Conservation (phyloP, 1,140 invertebrate species). For the Rhyacophila brunnea region DNA sequence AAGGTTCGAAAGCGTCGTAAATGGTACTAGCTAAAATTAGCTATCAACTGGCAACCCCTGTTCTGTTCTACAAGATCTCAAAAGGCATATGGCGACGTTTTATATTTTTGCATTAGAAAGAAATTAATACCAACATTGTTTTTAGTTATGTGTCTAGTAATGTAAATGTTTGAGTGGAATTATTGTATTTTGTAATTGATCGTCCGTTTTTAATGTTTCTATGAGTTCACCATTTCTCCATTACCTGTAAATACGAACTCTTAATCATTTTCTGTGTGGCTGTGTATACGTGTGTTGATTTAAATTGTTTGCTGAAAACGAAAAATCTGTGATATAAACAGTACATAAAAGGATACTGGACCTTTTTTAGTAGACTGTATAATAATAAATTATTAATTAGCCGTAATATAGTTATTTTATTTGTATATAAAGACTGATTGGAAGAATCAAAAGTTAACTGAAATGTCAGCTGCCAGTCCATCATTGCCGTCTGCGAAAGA, state of each 20-base stretch:
- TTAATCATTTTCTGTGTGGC: constrained; percentile 20
- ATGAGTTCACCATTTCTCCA: constrained; percentile 49
- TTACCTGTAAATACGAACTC: constrained; percentile 28
- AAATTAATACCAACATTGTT: constrained; percentile 51
- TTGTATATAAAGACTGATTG: constrained; percentile 26
- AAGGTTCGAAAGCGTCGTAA: no score
- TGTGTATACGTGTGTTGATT: constrained; percentile 54
- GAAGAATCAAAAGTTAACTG: no score
- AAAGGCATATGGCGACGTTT: constrained; percentile 58
- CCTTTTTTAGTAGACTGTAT: constrained; percentile 11
- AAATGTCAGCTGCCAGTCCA: constrained; percentile 54
- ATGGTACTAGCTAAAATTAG: no score
- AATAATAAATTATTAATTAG: constrained; percentile 29
- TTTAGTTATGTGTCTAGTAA: constrained; percentile 54
- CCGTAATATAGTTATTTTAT: constrained; percentile 16
- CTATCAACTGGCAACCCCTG: constrained; percentile 8
- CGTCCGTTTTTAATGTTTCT: constrained; percentile 55
- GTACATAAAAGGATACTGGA: constrained; percentile 43
- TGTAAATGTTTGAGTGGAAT: constrained; percentile 53
- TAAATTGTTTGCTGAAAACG: constrained; percentile 55
- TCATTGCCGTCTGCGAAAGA: constrained; percentile 22
- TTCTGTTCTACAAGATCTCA: constrained; percentile 43
- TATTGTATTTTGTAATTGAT: constrained; percentile 54
- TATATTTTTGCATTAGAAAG: constrained; percentile 57
- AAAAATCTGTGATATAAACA: constrained; percentile 59